These are phyloP conservation scores for Diarsia mendica DNA, from an alignment of 2,888 invertebrate genomes.

Conservation along the genomic window DNA sequence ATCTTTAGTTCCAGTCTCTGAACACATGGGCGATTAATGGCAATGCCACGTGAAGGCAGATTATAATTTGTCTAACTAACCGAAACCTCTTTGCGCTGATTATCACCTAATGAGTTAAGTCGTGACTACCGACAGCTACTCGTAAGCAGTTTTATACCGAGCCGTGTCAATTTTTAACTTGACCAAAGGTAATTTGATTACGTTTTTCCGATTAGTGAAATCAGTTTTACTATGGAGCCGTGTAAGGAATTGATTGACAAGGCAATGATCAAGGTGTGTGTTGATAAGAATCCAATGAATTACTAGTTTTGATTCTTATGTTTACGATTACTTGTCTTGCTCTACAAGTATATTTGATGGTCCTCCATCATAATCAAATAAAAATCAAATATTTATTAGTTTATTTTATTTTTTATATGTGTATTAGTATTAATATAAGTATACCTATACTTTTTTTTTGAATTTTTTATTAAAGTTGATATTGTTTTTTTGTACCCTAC, in stretches of 20 bases:
- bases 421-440: too few relatives aligned
- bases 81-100: constrained; percentile 57
- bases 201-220: constrained; percentile 5
- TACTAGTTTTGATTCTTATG: background rate
- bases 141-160: constrained; percentile 5
- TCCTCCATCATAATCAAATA: background rate
- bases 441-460: too few relatives aligned
- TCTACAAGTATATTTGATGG: background rate
- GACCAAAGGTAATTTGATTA: constrained; percentile 33
- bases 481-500: too few relatives aligned
- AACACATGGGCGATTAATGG: constrained; percentile 18
- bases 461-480: too few relatives aligned
- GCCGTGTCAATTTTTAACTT: constrained; percentile 40
- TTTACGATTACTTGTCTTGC: background rate
- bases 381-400: too few relatives aligned
- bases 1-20: background rate
- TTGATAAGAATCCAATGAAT: background rate
- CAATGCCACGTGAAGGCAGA: constrained; percentile 21
- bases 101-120: constrained; percentile 56
- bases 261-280: background rate
- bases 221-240: background rate
- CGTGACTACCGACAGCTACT: constrained; percentile 31
- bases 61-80: constrained; percentile 53
- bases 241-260: constrained; percentile 15
- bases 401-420: too few relatives aligned